Evolutionary conservation across 2,888 invertebrate genomes (phyloP), one percentile per base, ranked within the genome.

Genomic region (Rhagium mordax): DNA sequence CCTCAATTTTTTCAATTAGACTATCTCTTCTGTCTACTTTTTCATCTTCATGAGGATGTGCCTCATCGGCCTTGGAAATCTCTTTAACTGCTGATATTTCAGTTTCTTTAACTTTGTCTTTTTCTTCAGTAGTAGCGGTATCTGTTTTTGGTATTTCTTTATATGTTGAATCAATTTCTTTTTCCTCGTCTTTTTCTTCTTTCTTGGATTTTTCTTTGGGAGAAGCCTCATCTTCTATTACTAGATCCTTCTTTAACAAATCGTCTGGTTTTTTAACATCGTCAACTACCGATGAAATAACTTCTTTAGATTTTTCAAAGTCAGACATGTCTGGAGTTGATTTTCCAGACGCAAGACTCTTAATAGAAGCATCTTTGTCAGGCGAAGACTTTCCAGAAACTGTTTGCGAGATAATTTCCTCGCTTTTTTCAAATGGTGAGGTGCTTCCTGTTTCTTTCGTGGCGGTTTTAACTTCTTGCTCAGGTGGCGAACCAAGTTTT

Each of bases 251-350:
- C n/a, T 41, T 66, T 16, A 18, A 24, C 21, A 47, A 24, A 47
- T 53, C 55, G 5, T 65, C 62, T 13, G 33, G 3, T 16, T 64
- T 66, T 33, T 74, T 65, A n/a, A 73, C 6, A 66, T 75, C 70
- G 48, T 75, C 71, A 27, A 15, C n/a, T n/a, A n/a, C 27, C 15
- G 77, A 68, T 20, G 68, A 55, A 21, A 21, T 61, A 10, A 59
- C 41, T 29, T 71, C 71, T 49, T 75, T 74, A 24, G 69, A 74
- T 49, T 75, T 66, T 18, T 78, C 73, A 61, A 72, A 47, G 27
- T 78, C 76, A 20, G 77, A 76, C 2, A 74, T 70, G 41, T 79
- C 82, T 6, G 79, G 78, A 27, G 79, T 76, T 4, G 79, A 79
- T 78, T 79, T 79, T 33, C 78, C 79, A 10, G 77, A 79, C 15